Evolutionary conservation across 2,113 vertebrate genomes (phyloP).

Genomic region (Cryptomyrus ogoouensis): DNA sequence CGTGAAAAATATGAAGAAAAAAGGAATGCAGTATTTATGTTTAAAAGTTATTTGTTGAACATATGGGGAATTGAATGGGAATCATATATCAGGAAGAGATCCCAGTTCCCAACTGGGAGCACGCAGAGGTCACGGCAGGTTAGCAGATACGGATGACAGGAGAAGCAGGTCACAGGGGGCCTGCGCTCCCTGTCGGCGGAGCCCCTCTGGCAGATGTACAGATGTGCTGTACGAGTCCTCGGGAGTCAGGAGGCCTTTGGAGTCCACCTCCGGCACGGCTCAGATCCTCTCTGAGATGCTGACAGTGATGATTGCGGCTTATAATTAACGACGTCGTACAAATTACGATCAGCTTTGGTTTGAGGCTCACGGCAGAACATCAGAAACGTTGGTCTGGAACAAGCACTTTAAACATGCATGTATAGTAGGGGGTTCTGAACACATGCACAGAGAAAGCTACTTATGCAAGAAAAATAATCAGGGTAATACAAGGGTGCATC

Average conservation of each 20-base stretch:
- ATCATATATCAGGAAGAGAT: neutral
- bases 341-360: neutral
- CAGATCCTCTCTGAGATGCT: neutral
- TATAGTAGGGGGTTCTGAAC: neutral
- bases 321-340: neutral
- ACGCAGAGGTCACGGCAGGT: neutral
- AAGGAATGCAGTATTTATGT: neutral
- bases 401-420: neutral
- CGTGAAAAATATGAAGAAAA: neutral
- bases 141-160: neutral
- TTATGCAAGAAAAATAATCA: neutral
- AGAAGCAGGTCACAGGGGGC: neutral
- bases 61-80: neutral
- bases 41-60: neutral
- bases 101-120: neutral
- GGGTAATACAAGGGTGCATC: neutral
- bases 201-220: neutral
- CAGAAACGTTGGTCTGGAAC: neutral
- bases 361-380: neutral
- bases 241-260: neutral
- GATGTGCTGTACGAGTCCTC: neutral
- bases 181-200: rapidly evolving
- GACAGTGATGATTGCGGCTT: neutral
- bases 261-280: neutral
- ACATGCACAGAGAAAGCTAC: neutral